These are phyloP conservation scores for Percopsis omiscomaycus DNA, from an alignment of 2,797 vertebrate genomes.

Conservation along the genomic window DNA sequence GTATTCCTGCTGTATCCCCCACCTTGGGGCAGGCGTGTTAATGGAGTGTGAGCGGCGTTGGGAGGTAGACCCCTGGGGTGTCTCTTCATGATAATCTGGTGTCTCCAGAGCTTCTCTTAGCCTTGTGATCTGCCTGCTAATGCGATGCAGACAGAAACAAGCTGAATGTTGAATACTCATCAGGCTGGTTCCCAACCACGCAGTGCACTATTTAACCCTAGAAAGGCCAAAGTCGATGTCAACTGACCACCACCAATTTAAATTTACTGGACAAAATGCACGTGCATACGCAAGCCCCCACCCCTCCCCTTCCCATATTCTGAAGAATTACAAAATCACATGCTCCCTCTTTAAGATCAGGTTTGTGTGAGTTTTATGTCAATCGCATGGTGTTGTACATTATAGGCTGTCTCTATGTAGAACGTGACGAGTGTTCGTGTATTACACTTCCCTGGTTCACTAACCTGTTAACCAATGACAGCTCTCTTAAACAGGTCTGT, in stretches of 20 bases:
- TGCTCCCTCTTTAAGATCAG: neutral
- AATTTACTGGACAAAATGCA: too few relatives aligned
- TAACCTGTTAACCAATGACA: neutral
- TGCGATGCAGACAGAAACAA: slow-evolving; percentile 30
- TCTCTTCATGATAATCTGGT: slow-evolving; percentile 58
- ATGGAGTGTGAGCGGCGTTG: slow-evolving; percentile 45
- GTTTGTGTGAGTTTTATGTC: neutral
- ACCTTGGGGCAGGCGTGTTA: slow-evolving; percentile 56
- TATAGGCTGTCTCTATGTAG: slow-evolving; percentile 5
- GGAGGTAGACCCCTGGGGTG: slow-evolving; percentile 48
- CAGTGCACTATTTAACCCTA: neutral
- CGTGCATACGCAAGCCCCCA: neutral
- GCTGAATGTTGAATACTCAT: slow-evolving; percentile 27
- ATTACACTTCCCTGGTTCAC: neutral
- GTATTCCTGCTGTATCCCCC: slow-evolving; percentile 33
- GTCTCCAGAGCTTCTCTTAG: slow-evolving; percentile 36
- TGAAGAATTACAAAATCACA: too few relatives aligned
- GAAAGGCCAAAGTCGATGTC: neutral
- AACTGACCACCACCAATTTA: too few relatives aligned
- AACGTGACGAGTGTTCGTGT: neutral
- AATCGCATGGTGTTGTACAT: neutral
- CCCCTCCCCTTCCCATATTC: too few relatives aligned
- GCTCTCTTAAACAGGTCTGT: neutral
- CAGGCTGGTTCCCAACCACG: slow-evolving; percentile 5
- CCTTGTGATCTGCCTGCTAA: slow-evolving; percentile 55